Base-by-base conservation (phyloP, 1,140 invertebrate genomes). In the Trissolcus basalis region DNA sequence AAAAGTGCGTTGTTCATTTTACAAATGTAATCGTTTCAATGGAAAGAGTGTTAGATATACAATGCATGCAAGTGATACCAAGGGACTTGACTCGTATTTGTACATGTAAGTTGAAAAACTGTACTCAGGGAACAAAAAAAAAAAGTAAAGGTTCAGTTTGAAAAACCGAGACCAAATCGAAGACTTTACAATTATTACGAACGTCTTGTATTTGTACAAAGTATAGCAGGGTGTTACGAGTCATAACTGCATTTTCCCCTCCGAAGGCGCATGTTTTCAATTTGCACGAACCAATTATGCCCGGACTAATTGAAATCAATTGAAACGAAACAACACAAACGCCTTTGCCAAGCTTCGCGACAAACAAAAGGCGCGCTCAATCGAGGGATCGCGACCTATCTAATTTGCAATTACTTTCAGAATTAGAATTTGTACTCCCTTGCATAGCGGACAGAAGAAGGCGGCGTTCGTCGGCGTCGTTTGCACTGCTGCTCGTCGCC, bases 321-420 rank as follows among this genome's bases (percentile, higher is more conserved):
- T 44, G 43, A 44, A 44, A 13, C 7, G 8, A 19, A 59, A 14
- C 7, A 33, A 0, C 16, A 48, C 45, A 69, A 78, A 54, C 55
- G 32, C 55, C 54, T 63, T 67, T 48, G 13, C n/a, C 49, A 44
- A 71, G 55, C 35, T 43, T 43, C 41, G 47, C 45, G 39, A 69
- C 55, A 61, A 53, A 73, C 47, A 43, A 63, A 50, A 58, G 12
- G 45, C 36, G 32, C 55, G 49, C 56, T 86, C 80, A 87, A 50
- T 88, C 86, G 67, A 88, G 80, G 36, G 86, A 88, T 41, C 82
- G 86, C 41, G 87, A 88, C 71, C 86, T 86, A 74, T 86, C 85
- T 82, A 87, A 80, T 83, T 85, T 87, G 80, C 81, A 80, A 82
- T 85, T 85, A 87, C 85, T 87, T 88, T 87, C 86, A 86, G 83